Conservation (phyloP, 2,797 vertebrate species). For the Choloepus didactylus region DNA sequence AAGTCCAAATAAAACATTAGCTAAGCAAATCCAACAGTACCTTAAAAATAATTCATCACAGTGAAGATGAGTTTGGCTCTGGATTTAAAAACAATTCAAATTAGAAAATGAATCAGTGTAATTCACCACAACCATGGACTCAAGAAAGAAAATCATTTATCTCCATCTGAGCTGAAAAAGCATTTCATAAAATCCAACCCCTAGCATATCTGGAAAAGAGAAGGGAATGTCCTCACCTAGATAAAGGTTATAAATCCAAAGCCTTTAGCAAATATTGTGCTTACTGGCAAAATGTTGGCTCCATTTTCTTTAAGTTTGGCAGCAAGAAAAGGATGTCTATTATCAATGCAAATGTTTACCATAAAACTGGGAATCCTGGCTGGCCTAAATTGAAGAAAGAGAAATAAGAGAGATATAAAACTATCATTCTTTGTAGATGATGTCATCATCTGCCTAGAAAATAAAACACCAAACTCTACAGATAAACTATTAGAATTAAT, state of each 20-base stretch:
- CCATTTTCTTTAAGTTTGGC: neutral
- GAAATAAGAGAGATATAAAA: neutral
- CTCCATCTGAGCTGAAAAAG: neutral
- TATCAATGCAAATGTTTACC: neutral
- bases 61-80: neutral
- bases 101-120: neutral
- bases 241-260: neutral
- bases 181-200: neutral
- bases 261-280: neutral
- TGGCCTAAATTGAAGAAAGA: neutral
- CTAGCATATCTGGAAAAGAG: neutral
- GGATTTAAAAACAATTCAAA: neutral
- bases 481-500: neutral
- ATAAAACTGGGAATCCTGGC: neutral
- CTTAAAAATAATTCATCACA: neutral
- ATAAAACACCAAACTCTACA: neutral
- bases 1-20: neutral
- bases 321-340: neutral
- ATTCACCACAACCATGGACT: neutral
- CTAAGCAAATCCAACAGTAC: neutral
- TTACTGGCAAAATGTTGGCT: neutral
- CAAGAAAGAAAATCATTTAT: neutral
- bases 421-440: neutral
- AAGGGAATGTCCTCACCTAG: neutral
- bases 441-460: neutral